Percentiles rank a stretch among this genome's conserved stretches.
Conservation (phyloP, 2,113 vertebrate genomes). For the Orientallactaga bullata region DNA sequence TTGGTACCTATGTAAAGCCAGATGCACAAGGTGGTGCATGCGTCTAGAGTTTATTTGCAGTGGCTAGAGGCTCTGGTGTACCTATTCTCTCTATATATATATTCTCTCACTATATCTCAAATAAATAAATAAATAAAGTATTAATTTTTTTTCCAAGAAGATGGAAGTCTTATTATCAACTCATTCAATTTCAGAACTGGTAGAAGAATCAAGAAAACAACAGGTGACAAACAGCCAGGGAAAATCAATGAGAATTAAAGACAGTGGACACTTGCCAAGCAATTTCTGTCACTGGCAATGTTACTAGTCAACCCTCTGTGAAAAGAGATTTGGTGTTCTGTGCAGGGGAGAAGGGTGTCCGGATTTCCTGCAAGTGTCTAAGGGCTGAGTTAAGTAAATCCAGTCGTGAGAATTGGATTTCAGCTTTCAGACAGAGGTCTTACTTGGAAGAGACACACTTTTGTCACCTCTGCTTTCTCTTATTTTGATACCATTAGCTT, state of each 20-base stretch:
- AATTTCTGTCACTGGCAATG: not conserved
- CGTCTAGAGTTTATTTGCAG: too few relatives aligned
- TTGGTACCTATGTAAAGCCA: too few relatives aligned
- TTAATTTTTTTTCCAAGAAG: too few relatives aligned
- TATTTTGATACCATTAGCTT: not conserved
- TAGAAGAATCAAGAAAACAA: not conserved
- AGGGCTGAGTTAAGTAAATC: not conserved
- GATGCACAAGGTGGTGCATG: too few relatives aligned
- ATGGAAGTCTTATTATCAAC: not conserved
- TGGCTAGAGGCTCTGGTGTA: too few relatives aligned
- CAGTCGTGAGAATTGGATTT: not conserved
- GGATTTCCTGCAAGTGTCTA: not conserved
- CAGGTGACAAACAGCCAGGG: not conserved
- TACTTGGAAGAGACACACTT: not conserved
- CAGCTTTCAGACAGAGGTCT: not conserved
- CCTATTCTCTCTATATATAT: too few relatives aligned
- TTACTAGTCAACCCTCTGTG: not conserved
- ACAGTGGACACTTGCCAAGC: not conserved
- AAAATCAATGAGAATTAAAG: not conserved
- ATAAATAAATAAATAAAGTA: too few relatives aligned
- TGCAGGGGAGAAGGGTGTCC: not conserved
- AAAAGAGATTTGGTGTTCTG: not conserved
- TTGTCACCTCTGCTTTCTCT: not conserved
- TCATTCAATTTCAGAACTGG: constrained; percentile 29
- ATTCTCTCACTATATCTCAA: too few relatives aligned